Base-by-base conservation (phyloP, 2,113 vertebrate genomes). In the Barbus barbus region DNA sequence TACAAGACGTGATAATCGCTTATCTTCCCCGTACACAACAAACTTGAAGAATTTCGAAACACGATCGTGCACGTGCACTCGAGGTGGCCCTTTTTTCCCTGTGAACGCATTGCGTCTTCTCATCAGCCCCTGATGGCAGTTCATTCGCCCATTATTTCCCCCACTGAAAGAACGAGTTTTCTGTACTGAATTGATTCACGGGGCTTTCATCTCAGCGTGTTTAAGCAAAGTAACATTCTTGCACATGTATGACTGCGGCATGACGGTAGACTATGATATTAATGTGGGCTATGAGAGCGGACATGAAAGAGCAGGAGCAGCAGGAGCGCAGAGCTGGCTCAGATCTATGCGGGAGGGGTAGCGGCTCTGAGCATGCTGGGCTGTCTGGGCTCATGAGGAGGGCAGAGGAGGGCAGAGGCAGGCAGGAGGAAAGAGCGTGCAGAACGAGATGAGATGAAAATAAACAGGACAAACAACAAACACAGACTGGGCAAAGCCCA, bases 31-130 rank as follows among this genome's bases (percentile, higher is more conserved):
- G 0, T 13, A 31, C 41, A n/a, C 24, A 80, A 67, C 26, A 67
- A 67, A 80, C 56, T 9, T 14, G 1, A 61, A 24, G 1, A 44
- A 65, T 61, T 80, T 48, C 11, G n/a, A 24, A 67, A 22, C 41
- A 48, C 41, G 1, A 48, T 93, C 90, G 93, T 91, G 92, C 91
- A 92, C 90, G 89, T 89, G 88, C 84, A 90, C 87, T 87, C 89
- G 83, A 90, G 89, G 91, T 88, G 90, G 86, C 86, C 84, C 90
- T 90, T 78, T 92, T 92, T 93, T 90, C 89, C 92, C 91, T 91
- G 3, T 6, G 28, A 48, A 56, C 9, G 28, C 48, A 28, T 16
- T 26, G 53, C 9, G 2, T 80, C 24, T 46, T 69, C 63, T 79
- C 83, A 90, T 73, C 83, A 73, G 36, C 65, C 67, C 38, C 20